These are phyloP conservation scores for Onchidella celtica DNA, from an alignment of 2,888 invertebrate species.

Conservation along the genomic window DNA sequence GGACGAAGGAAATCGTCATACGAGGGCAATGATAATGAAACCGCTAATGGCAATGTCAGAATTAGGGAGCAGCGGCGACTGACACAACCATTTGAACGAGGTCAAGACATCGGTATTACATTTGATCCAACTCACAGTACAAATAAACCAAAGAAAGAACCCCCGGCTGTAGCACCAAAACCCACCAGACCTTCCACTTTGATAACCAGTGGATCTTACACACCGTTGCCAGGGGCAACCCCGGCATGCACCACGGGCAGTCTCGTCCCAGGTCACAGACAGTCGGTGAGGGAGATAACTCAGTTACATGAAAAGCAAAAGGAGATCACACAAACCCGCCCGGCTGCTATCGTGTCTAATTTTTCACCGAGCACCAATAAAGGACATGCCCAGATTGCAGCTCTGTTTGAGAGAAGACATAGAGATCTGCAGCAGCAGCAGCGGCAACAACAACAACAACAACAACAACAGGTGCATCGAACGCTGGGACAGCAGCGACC, in stretches of 20 bases:
- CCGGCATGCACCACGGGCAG: too few relatives aligned
- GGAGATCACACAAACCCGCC: background rate
- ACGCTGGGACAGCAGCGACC: background rate
- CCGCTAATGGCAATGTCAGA: too few relatives aligned
- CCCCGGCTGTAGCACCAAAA: conserved; percentile 31
- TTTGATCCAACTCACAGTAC: background rate
- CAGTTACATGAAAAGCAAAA: conserved; percentile 2
- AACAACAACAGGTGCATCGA: background rate
- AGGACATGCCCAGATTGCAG: background rate
- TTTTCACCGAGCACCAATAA: background rate
- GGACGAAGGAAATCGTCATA: background rate
- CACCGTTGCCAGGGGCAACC: too few relatives aligned
- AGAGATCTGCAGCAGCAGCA: background rate
- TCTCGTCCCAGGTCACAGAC: background rate
- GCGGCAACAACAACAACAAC: background rate
- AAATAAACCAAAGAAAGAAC: conserved; percentile 10
- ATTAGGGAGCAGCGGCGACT: background rate
- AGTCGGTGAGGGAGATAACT: conserved; percentile 18
- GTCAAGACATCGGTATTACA: background rate
- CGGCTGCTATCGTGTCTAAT: background rate
- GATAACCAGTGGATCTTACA: too few relatives aligned
- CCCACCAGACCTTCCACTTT: background rate
- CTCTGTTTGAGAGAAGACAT: background rate
- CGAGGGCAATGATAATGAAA: background rate
- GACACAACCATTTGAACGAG: background rate